Conservation (phyloP, 2,888 invertebrate species). For the Eulithis testata region DNA sequence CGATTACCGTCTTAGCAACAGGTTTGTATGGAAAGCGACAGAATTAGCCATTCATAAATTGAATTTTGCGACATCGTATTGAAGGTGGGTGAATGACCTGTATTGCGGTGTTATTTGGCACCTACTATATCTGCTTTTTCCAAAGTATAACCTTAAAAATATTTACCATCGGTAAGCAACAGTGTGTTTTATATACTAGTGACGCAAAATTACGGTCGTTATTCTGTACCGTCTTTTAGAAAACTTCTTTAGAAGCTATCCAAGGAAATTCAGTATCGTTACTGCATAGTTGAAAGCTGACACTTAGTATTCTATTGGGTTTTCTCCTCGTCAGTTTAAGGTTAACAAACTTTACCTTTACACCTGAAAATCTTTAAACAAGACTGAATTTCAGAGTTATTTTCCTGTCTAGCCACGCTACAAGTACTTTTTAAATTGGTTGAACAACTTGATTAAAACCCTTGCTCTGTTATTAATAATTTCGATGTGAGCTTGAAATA, state of each 20-base stretch:
- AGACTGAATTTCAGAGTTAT: slow-evolving; percentile 5
- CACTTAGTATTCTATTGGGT: slow-evolving; percentile 29
- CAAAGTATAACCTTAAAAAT: too few species aligned
- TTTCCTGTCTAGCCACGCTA: slow-evolving; percentile 19
- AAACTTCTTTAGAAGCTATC: slow-evolving; percentile 30
- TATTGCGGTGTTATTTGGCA: too few species aligned
- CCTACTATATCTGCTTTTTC: too few species aligned
- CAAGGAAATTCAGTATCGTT: slow-evolving; percentile 43
- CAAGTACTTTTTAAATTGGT: neutral
- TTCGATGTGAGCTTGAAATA: neutral
- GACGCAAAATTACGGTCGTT: neutral
- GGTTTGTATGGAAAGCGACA: too few species aligned
- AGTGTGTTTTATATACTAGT: neutral
- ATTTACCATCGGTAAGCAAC: too few species aligned
- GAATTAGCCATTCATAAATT: too few species aligned
- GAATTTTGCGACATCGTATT: too few species aligned
- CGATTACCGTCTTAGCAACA: too few species aligned
- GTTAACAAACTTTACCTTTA: slow-evolving; percentile 16
- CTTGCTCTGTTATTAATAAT: too few species aligned
- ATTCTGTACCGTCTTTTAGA: neutral
- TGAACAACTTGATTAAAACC: neutral
- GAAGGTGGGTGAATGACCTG: too few species aligned
- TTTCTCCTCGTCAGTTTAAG: slow-evolving; percentile 17
- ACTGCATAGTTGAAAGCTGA: slow-evolving; percentile 36
- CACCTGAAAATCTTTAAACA: slow-evolving; percentile 11